phyloP scores from a whole-genome alignment of 2,888 invertebrate species.

The Andricus curvator region DNA sequence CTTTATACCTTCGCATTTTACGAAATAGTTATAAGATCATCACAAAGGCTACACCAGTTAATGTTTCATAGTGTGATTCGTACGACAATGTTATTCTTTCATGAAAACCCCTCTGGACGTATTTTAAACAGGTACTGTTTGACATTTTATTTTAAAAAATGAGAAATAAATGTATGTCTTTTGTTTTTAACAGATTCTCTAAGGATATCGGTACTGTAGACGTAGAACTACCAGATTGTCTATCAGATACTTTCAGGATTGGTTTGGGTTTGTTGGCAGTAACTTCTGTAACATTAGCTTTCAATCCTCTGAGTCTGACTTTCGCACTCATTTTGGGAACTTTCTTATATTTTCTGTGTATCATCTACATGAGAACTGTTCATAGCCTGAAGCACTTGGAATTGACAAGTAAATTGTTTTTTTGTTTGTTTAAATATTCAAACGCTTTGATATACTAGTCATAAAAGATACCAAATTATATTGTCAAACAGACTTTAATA shows the following conservation, averaged over 20 bases:
- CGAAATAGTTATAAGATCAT: constrained; percentile 87
- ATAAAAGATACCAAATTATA: not conserved
- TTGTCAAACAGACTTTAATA: not conserved
- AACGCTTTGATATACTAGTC: too few relatives aligned
- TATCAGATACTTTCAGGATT: not conserved
- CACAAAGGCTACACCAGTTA: constrained; percentile 87
- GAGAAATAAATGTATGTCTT: not conserved
- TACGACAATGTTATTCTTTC: constrained; percentile 93
- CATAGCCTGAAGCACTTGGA: not conserved
- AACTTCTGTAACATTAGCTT: not conserved
- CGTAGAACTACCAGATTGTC: not conserved
- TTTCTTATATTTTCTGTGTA: not conserved
- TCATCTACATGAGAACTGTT: not conserved
- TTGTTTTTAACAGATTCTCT: not conserved
- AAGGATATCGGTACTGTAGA: not conserved
- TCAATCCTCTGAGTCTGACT: not conserved
- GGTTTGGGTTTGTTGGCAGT: not conserved
- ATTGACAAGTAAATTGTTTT: not conserved
- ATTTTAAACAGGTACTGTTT: constrained; percentile 52
- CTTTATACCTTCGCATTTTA: constrained; percentile 80
- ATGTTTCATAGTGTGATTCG: constrained; percentile 90
- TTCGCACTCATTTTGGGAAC: not conserved
- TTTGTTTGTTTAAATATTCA: not conserved
- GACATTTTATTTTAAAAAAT: not conserved
- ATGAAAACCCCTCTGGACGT: constrained; percentile 86